Evolutionary conservation across 2,888 invertebrate genomes (phyloP).

Genomic region (Cantharis rustica): DNA sequence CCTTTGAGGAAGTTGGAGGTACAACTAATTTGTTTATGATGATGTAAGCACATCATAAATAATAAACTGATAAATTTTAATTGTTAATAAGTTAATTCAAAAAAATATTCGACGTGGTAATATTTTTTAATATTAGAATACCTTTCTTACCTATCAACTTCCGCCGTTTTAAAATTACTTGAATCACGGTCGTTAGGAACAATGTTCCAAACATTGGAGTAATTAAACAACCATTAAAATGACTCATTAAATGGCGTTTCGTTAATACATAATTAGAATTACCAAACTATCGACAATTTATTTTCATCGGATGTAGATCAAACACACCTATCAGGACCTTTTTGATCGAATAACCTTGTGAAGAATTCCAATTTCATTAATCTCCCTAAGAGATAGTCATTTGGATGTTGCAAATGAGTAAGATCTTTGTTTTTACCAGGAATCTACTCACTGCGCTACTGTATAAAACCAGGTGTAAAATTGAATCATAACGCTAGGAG

Average conservation of each 20-base stretch:
- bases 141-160: not conserved
- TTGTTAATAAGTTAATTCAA: not conserved
- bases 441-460: not conserved
- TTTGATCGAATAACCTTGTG: not conserved
- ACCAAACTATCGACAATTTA: not conserved
- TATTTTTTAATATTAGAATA: not conserved
- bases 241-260: not conserved
- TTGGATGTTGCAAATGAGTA: not conserved
- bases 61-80: not conserved
- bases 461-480: conserved; percentile 10
- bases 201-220: not conserved
- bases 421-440: not conserved
- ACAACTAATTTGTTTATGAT: not conserved
- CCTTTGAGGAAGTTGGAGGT: not conserved
- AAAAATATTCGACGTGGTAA: not conserved
- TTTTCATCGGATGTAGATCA: not conserved
- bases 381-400: not conserved
- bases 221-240: not conserved
- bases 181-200: not conserved
- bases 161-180: not conserved
- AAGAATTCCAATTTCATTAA: not conserved
- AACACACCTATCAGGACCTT: not conserved
- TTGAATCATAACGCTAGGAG: conserved; percentile 23
- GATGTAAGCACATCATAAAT: not conserved
- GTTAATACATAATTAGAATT: not conserved